A percentile compares a stretch with the other conserved stretches of the same genome.
Conservation (phyloP, 2,888 invertebrate genomes). For the Pristionchus entomophagus region DNA sequence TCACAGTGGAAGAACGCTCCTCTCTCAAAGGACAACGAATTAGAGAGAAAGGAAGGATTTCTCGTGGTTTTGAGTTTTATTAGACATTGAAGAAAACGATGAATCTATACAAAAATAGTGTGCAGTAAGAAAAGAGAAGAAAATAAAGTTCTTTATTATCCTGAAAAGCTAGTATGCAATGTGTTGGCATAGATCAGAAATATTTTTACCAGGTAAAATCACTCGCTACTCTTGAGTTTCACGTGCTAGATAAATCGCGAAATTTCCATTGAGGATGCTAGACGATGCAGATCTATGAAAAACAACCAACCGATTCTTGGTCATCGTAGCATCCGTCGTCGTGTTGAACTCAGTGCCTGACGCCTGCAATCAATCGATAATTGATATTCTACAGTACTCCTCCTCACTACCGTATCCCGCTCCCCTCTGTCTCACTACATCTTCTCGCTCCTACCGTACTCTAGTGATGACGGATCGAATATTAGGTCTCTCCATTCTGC, state of each 20-base stretch:
- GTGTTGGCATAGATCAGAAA: no score
- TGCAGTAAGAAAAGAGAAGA: not conserved
- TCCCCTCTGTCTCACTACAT: no score
- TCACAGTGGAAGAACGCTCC: slow-evolving; percentile 10
- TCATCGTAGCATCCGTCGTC: slow-evolving; percentile 66
- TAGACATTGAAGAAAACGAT: not conserved
- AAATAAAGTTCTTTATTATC: no score
- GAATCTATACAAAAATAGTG: not conserved
- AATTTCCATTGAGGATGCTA: not conserved
- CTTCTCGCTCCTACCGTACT: not conserved
- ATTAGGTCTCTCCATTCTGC: not conserved
- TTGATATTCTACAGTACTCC: not conserved
- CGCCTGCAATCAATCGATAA: slow-evolving; percentile 48
- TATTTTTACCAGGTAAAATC: no score
- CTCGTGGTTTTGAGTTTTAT: not conserved
- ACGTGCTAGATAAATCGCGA: not conserved
- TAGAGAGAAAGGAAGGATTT: no score
- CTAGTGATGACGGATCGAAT: no score
- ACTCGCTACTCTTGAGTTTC: not conserved
- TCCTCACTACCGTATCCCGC: not conserved
- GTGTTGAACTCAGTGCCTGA: slow-evolving; percentile 58
- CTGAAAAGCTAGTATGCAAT: no score
- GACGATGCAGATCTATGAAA: not conserved
- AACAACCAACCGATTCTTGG: slow-evolving; percentile 59
- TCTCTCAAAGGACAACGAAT: slow-evolving; percentile 9